A percentile compares a stretch with the other conserved stretches of the same genome.
These are phyloP conservation scores for Australoheros facetus DNA, from an alignment of 2,797 vertebrate species.

Conservation along the genomic window DNA sequence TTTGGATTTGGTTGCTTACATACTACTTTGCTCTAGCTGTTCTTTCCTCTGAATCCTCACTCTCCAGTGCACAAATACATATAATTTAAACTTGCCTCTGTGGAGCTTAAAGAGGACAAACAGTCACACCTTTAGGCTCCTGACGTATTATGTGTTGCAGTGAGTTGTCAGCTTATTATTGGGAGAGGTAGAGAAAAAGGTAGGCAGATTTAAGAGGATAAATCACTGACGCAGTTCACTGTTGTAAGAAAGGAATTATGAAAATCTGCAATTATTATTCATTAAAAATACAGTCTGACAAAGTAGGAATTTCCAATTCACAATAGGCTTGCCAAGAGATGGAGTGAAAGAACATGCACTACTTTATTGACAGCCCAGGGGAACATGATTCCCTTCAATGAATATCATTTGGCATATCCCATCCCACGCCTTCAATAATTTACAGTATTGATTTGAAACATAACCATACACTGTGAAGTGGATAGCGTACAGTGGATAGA, in stretches of 20 bases:
- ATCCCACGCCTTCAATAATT: conserved; percentile 78
- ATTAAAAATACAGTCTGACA: conserved; percentile 79
- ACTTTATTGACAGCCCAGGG: conserved; percentile 74
- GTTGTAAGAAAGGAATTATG: conserved; percentile 70
- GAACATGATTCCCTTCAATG: conserved; percentile 75
- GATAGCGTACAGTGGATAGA: conserved; percentile 27
- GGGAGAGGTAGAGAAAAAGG: conserved; percentile 28
- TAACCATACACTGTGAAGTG: conserved; percentile 74
- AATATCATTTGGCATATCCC: conserved; percentile 80
- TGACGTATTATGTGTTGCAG: conserved; percentile 38
- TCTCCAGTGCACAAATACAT: background rate
- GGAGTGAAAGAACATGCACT: conserved; percentile 49
- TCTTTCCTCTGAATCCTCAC: background rate
- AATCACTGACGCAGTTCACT: conserved; percentile 61
- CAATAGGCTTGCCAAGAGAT: conserved; percentile 64
- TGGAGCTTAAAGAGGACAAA: conserved; percentile 44
- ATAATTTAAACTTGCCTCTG: conserved; percentile 5
- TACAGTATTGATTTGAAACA: conserved; percentile 81
- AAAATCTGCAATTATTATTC: conserved; percentile 84
- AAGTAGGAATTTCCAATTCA: conserved; percentile 67
- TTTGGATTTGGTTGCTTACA: conserved; percentile 7
- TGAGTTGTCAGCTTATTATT: conserved; percentile 48
- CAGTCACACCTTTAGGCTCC: conserved; percentile 31
- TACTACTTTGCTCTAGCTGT: background rate
- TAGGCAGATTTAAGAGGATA: conserved; percentile 62